A percentile compares a stretch with the other conserved stretches of the same genome.
These are phyloP conservation scores for Aplodontia rufa DNA, from an alignment of 2,113 vertebrate species.

Conservation along the genomic window DNA sequence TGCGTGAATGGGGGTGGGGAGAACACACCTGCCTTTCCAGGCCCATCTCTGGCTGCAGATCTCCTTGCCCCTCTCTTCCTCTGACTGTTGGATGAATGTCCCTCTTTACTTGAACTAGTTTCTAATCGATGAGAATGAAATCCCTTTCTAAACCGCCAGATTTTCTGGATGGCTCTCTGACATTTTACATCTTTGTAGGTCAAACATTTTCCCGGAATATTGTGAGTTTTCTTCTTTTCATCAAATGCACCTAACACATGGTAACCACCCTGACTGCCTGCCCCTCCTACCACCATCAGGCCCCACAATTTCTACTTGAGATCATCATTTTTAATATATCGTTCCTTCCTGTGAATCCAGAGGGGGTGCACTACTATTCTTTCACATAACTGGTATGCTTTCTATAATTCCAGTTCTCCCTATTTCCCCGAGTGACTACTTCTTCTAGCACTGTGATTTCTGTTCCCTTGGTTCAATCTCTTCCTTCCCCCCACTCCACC, in stretches of 20 bases:
- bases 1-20: too few species aligned
- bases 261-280: neutral
- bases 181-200: neutral
- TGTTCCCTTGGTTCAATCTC: neutral
- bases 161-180: neutral
- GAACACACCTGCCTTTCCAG: neutral
- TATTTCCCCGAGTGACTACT: neutral
- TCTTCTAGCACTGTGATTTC: neutral
- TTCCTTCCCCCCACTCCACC: neutral
- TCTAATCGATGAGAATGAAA: neutral
- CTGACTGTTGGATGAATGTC: neutral
- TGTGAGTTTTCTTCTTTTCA: neutral
- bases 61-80: neutral
- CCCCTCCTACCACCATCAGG: too few species aligned
- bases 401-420: neutral
- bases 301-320: neutral
- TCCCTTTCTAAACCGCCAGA: neutral
- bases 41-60: neutral
- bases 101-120: neutral
- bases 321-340: neutral
- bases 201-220: neutral
- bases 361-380: neutral
- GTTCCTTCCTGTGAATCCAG: neutral
- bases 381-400: neutral
- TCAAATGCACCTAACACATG: neutral